phyloP scores from a whole-genome alignment of 2,113 vertebrate genomes.

The Todiramphus chloris region DNA sequence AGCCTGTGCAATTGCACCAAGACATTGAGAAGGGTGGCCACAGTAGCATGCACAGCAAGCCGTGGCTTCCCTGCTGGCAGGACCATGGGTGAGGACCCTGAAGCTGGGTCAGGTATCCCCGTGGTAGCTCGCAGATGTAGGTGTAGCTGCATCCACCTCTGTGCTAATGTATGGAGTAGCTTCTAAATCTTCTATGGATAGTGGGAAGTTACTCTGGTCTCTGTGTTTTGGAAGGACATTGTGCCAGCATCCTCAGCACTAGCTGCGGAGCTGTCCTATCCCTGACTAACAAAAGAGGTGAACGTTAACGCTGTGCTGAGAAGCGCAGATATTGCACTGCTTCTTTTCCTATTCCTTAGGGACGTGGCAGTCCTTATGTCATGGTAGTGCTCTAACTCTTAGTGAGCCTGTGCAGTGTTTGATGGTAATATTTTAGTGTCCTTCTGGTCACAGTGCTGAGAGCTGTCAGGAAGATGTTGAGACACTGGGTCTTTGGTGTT shows the following conservation, averaged over 20 bases:
- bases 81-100: neutral
- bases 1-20: neutral
- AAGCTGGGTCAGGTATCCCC: neutral
- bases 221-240: neutral
- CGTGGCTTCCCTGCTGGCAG: neutral
- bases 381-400: neutral
- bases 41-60: neutral
- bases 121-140: accelerated
- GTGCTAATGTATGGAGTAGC: neutral
- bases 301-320: neutral
- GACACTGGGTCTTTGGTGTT: neutral
- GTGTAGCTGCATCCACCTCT: neutral
- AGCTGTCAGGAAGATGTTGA: neutral
- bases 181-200: neutral
- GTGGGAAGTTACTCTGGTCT: neutral
- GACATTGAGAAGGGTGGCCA: neutral
- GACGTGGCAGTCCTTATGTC: neutral
- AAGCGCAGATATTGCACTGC: neutral
- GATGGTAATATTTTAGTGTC: neutral
- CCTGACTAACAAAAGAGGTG: neutral
- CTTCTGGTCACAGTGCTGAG: neutral
- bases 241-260: neutral
- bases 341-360: neutral
- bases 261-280: neutral
- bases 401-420: neutral